Base-by-base conservation (phyloP, 2,797 vertebrate species). In the Peromyscus attwateri region DNA sequence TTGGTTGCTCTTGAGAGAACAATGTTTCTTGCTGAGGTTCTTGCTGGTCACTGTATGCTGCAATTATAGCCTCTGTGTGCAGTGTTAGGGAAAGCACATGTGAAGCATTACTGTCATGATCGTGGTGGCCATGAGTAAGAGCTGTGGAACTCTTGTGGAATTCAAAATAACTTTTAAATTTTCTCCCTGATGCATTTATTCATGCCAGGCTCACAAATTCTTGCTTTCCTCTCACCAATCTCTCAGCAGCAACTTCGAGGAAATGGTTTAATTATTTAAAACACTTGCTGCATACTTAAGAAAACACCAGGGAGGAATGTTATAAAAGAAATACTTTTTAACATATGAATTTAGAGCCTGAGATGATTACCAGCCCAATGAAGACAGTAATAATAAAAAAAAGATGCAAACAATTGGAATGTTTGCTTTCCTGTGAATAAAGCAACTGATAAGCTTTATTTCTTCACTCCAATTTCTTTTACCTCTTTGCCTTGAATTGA, bases 221-320 rank as follows among this genome's bases (percentile, higher is more conserved):
- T 77, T 52, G 81, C 57, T 87, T 71, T 16, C 46, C 34, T 90
- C 37, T 87, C 87, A 19, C 27, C 57, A 62, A 81, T 57, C 29
- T 96, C 37, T 91, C 46, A 16, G 89, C 5, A 88, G 83, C 37
- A 92, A 81, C 68, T 92, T 43, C 13, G 95, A 83, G 89, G 57
- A 95, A 92, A 83, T 62, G n/a, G 43, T 95, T 96, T 94, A 96
- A 91, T 95, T 89, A 90, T 96, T 95, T 96, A 68, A 87, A 95
- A 83, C 55, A 94, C 66, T 95, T 93, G 49, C 68, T 84, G 16
- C 17, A 46, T 93, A 64, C 46, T 92, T 92, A 88, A 94, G 84
- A 90, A 92, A 82, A 94, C 92, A 17, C 82, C 62, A 95, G n/a
- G 29, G 66, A 93, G 43, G 34, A 87, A 68, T 40, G 89, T 40